Evolutionary conservation across 2,797 vertebrate genomes (phyloP), one percentile per base, ranked within the genome.

Genomic region (Epinephelus coioides): DNA sequence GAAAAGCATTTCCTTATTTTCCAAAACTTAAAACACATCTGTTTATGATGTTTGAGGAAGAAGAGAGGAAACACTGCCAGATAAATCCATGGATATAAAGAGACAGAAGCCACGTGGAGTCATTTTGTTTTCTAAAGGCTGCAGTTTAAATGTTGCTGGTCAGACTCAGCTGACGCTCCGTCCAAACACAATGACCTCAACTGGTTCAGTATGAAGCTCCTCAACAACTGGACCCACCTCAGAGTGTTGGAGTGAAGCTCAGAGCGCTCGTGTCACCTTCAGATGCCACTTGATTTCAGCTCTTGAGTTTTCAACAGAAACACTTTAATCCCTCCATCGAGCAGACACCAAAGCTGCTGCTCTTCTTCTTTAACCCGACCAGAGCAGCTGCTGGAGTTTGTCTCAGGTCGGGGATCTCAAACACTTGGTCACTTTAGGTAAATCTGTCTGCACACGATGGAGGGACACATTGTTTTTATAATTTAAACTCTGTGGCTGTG

Each of bases 331-430:
- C 49, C 34, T 18, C 3, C 4, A 11, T 53, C 10, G 1, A 27
- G 44, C n/a, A 4, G 34, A 63, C 0, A 27, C 12, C 40, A 18
- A 61, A 40, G 12, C 57, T 40, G 13, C 30, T 9, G 62, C 2
- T 59, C n/a, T 47, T 21, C 46, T 76, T 60, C 46, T 76, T 60
- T 21, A 23, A 25, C 7, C 77, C 50, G 17, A 63, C 65, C 51
- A 11, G 8, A 79, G 27, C 38, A 46, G 51, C 69, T 49, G 76
- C 68, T 54, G 47, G n/a, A 38, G 47, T 53, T 34, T 40, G 13
- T 34, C 17, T 55, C 13, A 71, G 44, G 50, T 56, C 43, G 10
- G 25, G 25, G 10, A 18, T 71, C 23, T 23, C 10, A 40, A 57
- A 59, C 47, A 18, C 66, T 46, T 43, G 44, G 23, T 23, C 46